Base-by-base conservation (phyloP, 1,140 invertebrate genomes). In the Tetragnatha versicolor region DNA sequence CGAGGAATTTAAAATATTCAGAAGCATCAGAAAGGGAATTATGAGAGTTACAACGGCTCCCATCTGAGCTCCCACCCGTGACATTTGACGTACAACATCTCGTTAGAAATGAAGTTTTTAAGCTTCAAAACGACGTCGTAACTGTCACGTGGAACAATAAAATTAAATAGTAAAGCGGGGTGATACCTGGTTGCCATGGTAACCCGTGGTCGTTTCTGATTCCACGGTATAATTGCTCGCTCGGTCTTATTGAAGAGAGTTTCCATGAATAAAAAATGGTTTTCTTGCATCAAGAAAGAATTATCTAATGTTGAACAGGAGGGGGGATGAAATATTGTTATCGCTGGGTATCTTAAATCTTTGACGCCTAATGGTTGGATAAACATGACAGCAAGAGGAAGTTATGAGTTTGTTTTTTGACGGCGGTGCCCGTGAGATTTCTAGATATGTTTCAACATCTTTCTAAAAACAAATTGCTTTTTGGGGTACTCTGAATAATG, bases 101-200 rank as follows among this genome's bases (percentile, higher is more conserved):
- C 14, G 53, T 58, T 58, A 58, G 35, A 58, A 58, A 6, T n/a
- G 17, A 17, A 31, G 14, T 58, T 58, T 58, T 58, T 58, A 31
- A 58, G 29, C 53, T 58, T 58, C 53, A 58, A 58, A 51, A 58
- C 14, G 53, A 58, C 53, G 35, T 58, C 53, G 53, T 58, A 58
- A 31, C 7, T 31, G 53, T 58, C 53, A 58, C 53, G 53, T 58
- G 53, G 17, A 58, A 58, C 53, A 58, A 58, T 58, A 33, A 58
- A 58, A 58, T 58, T 58, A 58, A 58, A 58, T 58, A 58, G 53
- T 58, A 58, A 58, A 58, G 29, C 27, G 35, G 14, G 35, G 27
- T 53, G 22, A 20, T 25, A 9, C 53, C 53, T 9, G 6, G 53
- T 58, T 58, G 5, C 53, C 14, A 58, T 58, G 53, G 53, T n/a